phyloP scores from a whole-genome alignment of 2,797 vertebrate species.

The Anniella stebbinsi region DNA sequence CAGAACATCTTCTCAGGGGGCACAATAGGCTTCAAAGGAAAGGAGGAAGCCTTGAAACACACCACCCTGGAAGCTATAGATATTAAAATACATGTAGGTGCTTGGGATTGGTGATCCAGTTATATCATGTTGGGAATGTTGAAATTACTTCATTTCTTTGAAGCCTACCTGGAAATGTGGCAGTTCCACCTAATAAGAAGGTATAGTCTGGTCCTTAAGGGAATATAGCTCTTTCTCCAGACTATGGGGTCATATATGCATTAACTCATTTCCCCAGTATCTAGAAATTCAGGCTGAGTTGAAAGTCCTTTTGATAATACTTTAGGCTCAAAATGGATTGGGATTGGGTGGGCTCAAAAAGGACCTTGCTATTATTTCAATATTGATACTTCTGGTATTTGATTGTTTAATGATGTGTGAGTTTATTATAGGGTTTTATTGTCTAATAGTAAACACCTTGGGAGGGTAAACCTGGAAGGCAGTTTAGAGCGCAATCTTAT shows the following conservation, averaged over 20 bases:
- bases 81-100: background rate
- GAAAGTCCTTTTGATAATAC: background rate
- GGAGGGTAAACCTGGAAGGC: background rate
- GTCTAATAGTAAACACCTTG: background rate
- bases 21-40: too few relatives aligned
- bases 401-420: background rate
- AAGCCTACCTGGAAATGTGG: background rate
- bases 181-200: background rate
- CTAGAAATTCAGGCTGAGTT: background rate
- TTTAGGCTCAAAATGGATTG: background rate
- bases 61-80: background rate
- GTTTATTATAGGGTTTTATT: background rate
- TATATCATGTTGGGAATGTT: background rate
- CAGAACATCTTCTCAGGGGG: too few relatives aligned
- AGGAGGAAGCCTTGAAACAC: too few relatives aligned
- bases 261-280: background rate
- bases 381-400: background rate
- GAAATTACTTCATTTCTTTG: background rate
- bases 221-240: background rate
- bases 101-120: background rate
- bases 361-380: background rate
- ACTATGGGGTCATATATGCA: background rate
- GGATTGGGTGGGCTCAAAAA: background rate
- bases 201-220: background rate
- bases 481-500: background rate